Evolutionary conservation across 2,113 vertebrate genomes (phyloP), one percentile per base, ranked within the genome.

Genomic region (Psittacara wagleri): DNA sequence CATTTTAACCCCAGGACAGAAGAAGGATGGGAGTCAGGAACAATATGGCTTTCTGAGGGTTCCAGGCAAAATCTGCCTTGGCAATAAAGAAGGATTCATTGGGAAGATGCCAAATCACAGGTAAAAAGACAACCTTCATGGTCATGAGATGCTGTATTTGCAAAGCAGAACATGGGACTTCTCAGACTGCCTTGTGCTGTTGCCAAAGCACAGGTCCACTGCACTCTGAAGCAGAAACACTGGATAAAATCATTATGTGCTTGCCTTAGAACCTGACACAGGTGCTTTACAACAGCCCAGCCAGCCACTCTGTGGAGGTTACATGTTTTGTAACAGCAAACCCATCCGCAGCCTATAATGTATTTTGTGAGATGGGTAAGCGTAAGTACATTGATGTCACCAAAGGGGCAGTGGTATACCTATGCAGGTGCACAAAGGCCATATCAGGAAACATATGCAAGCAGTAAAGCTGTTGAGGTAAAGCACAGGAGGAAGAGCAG

Each of bases 291-390:
- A 83, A 48, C 55, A 89, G 73, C 31, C 41, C 55, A 67, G 44
- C 44, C 0, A 0, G 74, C 48, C 0, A 0, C 66, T 44, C 28
- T 51, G 25, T 54, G 48, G 2, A 3, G 59, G 29, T 82, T 67
- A 51, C 48, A 27, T 44, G 18, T 51, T 91, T 93, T 51, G 9
- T 51, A 84, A 63, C 44, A 79, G 87, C 57, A 93, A 64, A 82
- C 68, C 11, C 43, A 85, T 57, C 23, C 44, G 22, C 39, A 79
- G 75, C 14, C 35, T 64, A 16, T 2, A 4, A 51, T 24, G 27
- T 7, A 1, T 69, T 80, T 39, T 83, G 52, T 83, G 88, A 81
- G 54, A 48, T 29, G 55, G 27, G 24, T 76, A 33, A 89, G 55
- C 17, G 1, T 10, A 75, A 66, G 22, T 16, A 37, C 41, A n/a